Evolutionary conservation across 2,797 vertebrate species (phyloP).

Genomic region (Muscicapa striata): DNA sequence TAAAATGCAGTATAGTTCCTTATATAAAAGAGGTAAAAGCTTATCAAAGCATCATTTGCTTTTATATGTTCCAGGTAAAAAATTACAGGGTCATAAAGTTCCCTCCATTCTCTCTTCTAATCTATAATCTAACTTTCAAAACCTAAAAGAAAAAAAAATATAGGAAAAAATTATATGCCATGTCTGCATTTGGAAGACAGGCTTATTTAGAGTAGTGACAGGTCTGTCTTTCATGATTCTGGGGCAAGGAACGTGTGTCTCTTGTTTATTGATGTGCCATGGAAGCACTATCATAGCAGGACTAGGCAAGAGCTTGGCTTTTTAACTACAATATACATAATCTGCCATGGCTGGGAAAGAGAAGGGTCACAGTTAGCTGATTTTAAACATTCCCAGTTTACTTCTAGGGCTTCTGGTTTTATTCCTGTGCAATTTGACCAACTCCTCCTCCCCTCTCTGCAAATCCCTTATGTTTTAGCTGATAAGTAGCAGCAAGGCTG

Average conservation of each 20-base stretch:
- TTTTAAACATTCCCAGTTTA: neutral
- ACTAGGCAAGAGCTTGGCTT: neutral
- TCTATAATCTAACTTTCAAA: neutral
- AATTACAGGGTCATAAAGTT: neutral
- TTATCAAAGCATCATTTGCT: neutral
- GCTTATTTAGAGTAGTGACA: neutral
- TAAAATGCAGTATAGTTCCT: neutral
- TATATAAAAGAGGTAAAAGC: neutral
- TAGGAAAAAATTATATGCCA: neutral
- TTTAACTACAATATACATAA: neutral
- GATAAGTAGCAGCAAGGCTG: slow-evolving; percentile 51
- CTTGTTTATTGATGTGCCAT: neutral
- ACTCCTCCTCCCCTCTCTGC: neutral
- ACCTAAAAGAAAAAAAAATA: neutral
- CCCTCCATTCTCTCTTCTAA: neutral
- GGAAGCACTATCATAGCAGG: neutral
- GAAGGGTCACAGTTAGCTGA: neutral
- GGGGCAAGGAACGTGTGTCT: neutral
- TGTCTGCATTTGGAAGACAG: neutral
- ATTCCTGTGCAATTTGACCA: neutral
- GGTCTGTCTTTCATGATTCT: neutral
- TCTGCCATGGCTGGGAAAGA: neutral
- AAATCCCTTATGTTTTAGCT: slow-evolving; percentile 51
- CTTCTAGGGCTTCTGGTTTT: neutral
- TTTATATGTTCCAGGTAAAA: neutral